A percentile compares a stretch with the other conserved stretches of the same genome.
phyloP scores from a whole-genome alignment of 2,113 vertebrate species.

The Dipodomys ordii region DNA sequence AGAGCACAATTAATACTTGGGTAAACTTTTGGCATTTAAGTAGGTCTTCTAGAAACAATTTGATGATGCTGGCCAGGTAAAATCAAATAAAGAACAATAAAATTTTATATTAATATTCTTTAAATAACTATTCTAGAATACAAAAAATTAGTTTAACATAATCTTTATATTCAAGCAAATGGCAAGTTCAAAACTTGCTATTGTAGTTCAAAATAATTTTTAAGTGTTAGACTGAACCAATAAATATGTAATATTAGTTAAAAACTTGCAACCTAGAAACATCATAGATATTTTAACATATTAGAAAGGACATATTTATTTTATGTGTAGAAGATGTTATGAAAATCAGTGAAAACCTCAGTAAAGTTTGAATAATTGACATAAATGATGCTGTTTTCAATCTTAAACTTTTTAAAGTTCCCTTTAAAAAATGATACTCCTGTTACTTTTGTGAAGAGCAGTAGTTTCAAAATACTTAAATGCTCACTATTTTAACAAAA shows the following conservation, averaged over 20 bases:
- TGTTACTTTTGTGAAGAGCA: not conserved
- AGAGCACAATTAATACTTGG: not conserved
- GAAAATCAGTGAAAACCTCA: not conserved
- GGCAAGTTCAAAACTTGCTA: not conserved
- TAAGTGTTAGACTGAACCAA: not conserved
- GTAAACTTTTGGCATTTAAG: not conserved
- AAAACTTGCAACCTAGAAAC: not conserved
- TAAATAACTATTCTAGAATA: not conserved
- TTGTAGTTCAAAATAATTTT: not conserved
- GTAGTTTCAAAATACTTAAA: slow-evolving; percentile 10
- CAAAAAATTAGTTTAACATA: not conserved
- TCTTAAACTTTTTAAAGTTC: not conserved
- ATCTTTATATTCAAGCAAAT: not conserved
- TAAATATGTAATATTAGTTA: not conserved
- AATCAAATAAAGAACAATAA: not conserved
- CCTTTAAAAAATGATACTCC: too few relatives aligned
- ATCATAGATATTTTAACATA: not conserved
- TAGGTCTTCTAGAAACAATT: not conserved
- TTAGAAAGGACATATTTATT: not conserved
- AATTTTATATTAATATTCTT: not conserved
- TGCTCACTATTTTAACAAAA: not conserved
- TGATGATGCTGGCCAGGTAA: not conserved
- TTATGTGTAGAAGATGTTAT: not conserved
- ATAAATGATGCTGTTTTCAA: not conserved
- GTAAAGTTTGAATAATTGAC: not conserved